These are phyloP conservation scores for Pollenia amentaria DNA, from an alignment of 2,888 invertebrate species.

Conservation along the genomic window DNA sequence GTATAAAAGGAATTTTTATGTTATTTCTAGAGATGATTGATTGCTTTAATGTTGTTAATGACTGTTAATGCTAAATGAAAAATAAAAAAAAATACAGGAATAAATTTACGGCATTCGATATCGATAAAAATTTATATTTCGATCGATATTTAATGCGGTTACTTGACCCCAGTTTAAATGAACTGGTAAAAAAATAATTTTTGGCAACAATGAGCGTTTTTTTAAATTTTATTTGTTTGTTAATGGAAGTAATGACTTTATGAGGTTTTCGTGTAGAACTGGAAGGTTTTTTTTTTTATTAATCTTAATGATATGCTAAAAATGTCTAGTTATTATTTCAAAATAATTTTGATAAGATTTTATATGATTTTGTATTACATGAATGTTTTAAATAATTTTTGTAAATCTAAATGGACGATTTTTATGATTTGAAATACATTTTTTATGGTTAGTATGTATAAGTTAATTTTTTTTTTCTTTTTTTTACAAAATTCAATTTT, in stretches of 20 bases:
- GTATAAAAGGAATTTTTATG: constrained; percentile 36
- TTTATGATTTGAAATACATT: constrained; percentile 33
- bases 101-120: background rate
- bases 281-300: constrained; percentile 61
- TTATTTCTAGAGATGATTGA: constrained; percentile 56
- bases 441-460: background rate
- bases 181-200: constrained; percentile 5
- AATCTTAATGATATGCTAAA: constrained; percentile 72
- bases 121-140: no score
- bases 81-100: background rate
- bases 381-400: constrained; percentile 9
- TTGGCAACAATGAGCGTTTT: constrained; percentile 72
- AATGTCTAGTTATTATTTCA: constrained; percentile 53
- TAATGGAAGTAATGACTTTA: constrained; percentile 66
- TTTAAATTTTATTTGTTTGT: constrained; percentile 34
- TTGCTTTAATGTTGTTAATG: constrained; percentile 56
- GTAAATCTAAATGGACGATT: constrained; percentile 63
- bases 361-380: constrained; percentile 1
- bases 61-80: constrained; percentile 1
- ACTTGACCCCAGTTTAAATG: background rate
- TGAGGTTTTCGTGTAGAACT: constrained; percentile 62
- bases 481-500: constrained; percentile 16
- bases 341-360: constrained; percentile 3
- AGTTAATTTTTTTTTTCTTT: background rate
- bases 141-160: no score